Conservation (phyloP, 2,797 vertebrate species). For the Taenioides sp. region DNA sequence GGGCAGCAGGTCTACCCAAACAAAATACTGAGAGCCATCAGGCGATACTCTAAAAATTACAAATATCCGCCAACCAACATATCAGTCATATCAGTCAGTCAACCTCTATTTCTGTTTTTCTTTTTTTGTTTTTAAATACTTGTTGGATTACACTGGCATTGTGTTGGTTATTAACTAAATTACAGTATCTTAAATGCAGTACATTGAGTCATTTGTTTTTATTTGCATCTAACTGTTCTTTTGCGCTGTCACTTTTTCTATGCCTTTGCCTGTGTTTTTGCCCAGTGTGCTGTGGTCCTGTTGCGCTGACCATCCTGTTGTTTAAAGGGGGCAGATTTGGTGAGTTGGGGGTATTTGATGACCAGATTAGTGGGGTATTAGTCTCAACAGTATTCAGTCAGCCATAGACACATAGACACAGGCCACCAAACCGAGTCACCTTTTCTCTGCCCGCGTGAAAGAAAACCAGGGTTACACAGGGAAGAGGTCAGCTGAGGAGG, state of each 20-base stretch:
- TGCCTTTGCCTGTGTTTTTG: neutral
- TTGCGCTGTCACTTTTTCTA: neutral
- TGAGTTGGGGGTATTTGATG: slow-evolving; percentile 64
- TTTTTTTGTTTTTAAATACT: no score
- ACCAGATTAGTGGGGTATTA: slow-evolving; percentile 75
- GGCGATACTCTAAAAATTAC: no score
- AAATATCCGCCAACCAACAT: no score
- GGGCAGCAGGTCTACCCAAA: no score
- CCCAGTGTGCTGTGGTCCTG: slow-evolving; percentile 19
- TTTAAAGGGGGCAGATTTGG: slow-evolving; percentile 47
- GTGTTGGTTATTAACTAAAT: no score
- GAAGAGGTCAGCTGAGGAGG: slow-evolving; percentile 61
- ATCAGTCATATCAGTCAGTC: no score
- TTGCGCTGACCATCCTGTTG: slow-evolving; percentile 40
- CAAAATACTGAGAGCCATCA: no score
- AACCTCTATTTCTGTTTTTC: no score
- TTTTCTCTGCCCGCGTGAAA: slow-evolving; percentile 54
- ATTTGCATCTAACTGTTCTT: no score
- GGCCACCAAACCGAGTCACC: slow-evolving; percentile 63
- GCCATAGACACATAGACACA: slow-evolving; percentile 61
- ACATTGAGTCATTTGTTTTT: no score
- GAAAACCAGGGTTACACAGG: slow-evolving; percentile 48
- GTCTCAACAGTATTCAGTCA: slow-evolving; percentile 65
- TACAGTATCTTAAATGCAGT: no score
- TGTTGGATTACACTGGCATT: no score